Evolutionary conservation across 1,140 invertebrate species (phyloP), one percentile per base, ranked within the genome.

Genomic region (Leucophenga varia): DNA sequence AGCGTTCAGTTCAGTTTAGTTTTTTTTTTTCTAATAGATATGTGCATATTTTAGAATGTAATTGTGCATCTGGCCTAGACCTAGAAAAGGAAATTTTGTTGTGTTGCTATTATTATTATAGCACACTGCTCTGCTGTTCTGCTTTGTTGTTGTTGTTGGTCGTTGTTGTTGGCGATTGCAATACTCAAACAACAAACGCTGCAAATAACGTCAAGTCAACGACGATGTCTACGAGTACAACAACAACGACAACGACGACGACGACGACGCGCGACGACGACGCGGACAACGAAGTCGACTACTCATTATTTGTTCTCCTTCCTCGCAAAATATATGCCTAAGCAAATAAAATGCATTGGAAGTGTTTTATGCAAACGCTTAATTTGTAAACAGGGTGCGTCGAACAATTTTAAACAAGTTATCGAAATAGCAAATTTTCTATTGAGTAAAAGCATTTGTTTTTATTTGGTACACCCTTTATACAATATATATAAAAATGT

Each of bases 51-150:
- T 72, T 72, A 72, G 69, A 72, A 72, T 72, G 69, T 70, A 67
- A 72, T 72, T 72, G 69, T 69, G 60, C 59, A 59, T 64, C 63
- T 73, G 70, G 65, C 70, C 70, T 73, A 73, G 70, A 73, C 70
- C 70, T 73, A 73, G 70, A 73, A 73, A 73, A 70, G 69, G 65
- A 73, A 70, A 73, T 70, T 72, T 45, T 71, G n/a, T n/a, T n/a
- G n/a, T 71, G 57, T 71, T 72, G 69, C 59, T 72, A 59, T 32
- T 42, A 30, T 54, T 47, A 28, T 57, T 54, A 44, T 36, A 48
- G 42, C 37, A 43, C 32, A 42, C 42, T 34, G 32, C 52, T 30
- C 39, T 35, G 19, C 43, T 47, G 39, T 39, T 28, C 35, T 31
- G 43, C 14, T 30, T n/a, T 19, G 34, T 38, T 30, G 35, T 18